Percentiles rank a stretch among this genome's conserved stretches.
These are phyloP conservation scores for Iguana delicatissima DNA, from an alignment of 2,797 vertebrate species.

Conservation along the genomic window DNA sequence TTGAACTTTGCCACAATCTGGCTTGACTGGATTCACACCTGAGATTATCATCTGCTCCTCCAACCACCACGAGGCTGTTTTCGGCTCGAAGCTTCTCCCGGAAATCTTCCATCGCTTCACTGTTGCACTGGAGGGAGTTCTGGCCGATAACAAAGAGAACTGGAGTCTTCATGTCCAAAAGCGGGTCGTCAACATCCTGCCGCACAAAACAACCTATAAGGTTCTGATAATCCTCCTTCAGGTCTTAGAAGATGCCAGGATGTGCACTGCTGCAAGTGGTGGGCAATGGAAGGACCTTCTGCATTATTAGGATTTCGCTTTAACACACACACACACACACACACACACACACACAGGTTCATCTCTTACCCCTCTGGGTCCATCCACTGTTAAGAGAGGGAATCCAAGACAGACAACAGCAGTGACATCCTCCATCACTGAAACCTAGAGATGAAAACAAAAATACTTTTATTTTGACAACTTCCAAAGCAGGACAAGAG, in stretches of 20 bases:
- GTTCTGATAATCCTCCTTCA: too few relatives aligned
- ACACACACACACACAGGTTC: too few relatives aligned
- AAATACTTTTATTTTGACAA: neutral
- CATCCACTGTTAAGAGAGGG: slow-evolving; percentile 91
- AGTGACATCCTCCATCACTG: slow-evolving; percentile 95
- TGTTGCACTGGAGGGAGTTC: slow-evolving; percentile 92
- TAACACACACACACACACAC: neutral
- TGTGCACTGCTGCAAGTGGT: neutral
- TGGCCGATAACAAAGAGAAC: slow-evolving; percentile 96
- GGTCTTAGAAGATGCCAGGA: neutral
- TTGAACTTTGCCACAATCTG: rapidly evolving
- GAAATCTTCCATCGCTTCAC: slow-evolving; percentile 96
- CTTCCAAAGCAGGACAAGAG: too few relatives aligned
- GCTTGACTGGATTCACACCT: slow-evolving; percentile 75
- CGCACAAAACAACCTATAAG: neutral
- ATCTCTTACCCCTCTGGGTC: slow-evolving; percentile 92
- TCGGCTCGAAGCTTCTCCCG: slow-evolving; percentile 95
- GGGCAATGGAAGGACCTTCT: too few relatives aligned
- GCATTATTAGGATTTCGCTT: neutral
- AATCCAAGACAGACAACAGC: slow-evolving; percentile 97
- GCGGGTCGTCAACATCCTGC: slow-evolving; percentile 95
- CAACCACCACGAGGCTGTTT: slow-evolving; percentile 97
- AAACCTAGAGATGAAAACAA: slow-evolving; percentile 84
- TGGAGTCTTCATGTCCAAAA: slow-evolving; percentile 98
- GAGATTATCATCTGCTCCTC: slow-evolving; percentile 96